Percentiles rank a stretch among this genome's conserved stretches.
phyloP scores from a whole-genome alignment of 2,888 invertebrate genomes.

The Euphydryas editha region DNA sequence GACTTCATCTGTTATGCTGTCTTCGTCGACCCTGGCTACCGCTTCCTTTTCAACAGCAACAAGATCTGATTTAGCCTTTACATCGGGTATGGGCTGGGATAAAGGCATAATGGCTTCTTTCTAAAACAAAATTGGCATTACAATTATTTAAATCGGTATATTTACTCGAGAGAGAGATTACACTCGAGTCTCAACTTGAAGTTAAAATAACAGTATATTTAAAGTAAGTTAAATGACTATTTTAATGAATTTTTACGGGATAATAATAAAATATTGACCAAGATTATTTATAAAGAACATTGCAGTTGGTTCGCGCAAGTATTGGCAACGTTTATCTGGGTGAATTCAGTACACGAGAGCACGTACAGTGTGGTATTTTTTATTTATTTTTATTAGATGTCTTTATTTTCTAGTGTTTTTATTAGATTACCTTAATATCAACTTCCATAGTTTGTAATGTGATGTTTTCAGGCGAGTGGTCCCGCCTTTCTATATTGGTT shows the following conservation, averaged over 20 bases:
- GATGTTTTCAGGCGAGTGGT: constrained; percentile 56
- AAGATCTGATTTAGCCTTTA: constrained; percentile 45
- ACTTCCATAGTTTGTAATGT: constrained; percentile 52
- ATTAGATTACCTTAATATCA: constrained; percentile 52
- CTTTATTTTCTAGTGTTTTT: constrained; percentile 21
- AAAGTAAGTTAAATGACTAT: too few species aligned
- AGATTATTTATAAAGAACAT: background rate
- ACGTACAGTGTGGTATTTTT: background rate
- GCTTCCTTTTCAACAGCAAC: constrained; percentile 40
- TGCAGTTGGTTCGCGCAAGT: background rate
- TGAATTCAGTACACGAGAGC: background rate
- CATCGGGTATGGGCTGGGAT: constrained; percentile 56
- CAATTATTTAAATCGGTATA: background rate
- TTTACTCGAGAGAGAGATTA: too few species aligned
- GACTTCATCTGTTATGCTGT: constrained; percentile 66
- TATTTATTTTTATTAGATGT: constrained; percentile 15
- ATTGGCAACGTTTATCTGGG: constrained; percentile 7
- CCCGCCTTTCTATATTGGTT: constrained; percentile 53
- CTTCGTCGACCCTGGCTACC: constrained; percentile 51
- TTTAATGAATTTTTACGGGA: too few species aligned
- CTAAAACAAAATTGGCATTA: constrained; percentile 44
- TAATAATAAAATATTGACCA: background rate
- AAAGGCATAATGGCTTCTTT: constrained; percentile 45
- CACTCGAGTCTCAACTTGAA: too few species aligned
- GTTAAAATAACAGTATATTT: too few species aligned